Evolutionary conservation across 2,113 vertebrate genomes (phyloP), one percentile per base, ranked within the genome.

Genomic region (Capreolus pygargus): DNA sequence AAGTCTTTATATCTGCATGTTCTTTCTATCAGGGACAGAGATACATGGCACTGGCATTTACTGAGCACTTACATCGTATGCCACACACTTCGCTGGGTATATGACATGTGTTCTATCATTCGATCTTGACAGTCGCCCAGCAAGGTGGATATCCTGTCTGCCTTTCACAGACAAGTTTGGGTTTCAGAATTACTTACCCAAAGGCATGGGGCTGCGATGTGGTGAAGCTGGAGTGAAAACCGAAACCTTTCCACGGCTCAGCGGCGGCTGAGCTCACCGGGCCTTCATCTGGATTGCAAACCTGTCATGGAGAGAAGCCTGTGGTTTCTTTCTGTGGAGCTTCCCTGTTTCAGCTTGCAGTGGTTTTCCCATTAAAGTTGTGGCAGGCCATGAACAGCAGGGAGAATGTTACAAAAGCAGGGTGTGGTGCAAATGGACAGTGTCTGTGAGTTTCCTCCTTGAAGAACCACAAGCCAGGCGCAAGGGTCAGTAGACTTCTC

Each of bases 211-310:
- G 23, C 43, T 47, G 1, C 1, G 1, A 12, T 0, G 50, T 43
- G 79, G 33, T 61, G 15, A 47, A 86, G 7, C 60, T 15, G 21
- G n/a, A 27, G 11, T 83, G 36, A 55, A 54, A 85, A 54, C 55
- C 2, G 9, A 14, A 17, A 11, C 47, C 89, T 89, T 47, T 95
- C 23, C 25, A 33, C 0, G 6, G 10, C 28, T 9, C 55, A 36
- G 0, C 1, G 8, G 5, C 1, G 6, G 36, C 39, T n/a, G 25
- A 47, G 10, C 30, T 36, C 27, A 3, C 8, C 21, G 13, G 33
- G 11, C n/a, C 87, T 14, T 36, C 36, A 5, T 81, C 78, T 33
- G 5, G 19, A 9, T 11, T 60, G 5, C 33, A 30, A 60, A 13
- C 6, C 1, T 25, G 12, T 54, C 13, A 0, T 47, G n/a, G 36